Evolutionary conservation across 2,113 vertebrate species (phyloP), one percentile per base, ranked within the genome.

Genomic region (Manacus vitellinus): DNA sequence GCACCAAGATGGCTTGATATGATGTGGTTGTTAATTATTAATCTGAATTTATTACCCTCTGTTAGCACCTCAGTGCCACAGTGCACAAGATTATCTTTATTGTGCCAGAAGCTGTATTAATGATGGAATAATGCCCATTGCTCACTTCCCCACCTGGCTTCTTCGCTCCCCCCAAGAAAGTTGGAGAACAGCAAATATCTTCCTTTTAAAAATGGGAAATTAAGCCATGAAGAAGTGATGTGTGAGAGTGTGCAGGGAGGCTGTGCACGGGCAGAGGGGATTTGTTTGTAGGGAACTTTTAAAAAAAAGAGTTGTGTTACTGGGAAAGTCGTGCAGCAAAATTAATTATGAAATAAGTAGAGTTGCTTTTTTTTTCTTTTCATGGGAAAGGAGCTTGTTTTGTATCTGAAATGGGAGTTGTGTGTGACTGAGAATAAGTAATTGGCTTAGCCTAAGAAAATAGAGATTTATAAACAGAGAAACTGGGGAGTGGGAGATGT

Each of bases 391-490:
- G 33, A 93, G 27, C 24, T 25, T 89, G 27, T 1, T 80, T 95
- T 80, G 46, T 81, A 92, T 85, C 43, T 79, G 76, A 80, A 85
- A 66, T 39, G 33, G 51, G 51, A 75, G 63, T 35, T 44, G 51
- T 0, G 1, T 85, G 35, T 13, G 8, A 65, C 21, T 55, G 47
- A 88, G 72, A 85, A 14, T 22, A 78, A 63, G 47, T 71, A 55
- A 84, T 75, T 55, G 35, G 17, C 73, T 90, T 88, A 85, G 54
- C 44, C 37, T 80, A 66, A 73, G 71, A 75, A 86, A 94, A 59
- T 9, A 62, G 47, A 52, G 7, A 8, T 65, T 56, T 90, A 30
- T 58, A 54, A 73, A 58, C 0, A 6, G 56, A 47, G 70, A n/a
- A 88, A 30, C 17, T 1, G 0, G 14, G 18, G 56, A 68, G 11